Conservation (phyloP, 2,797 vertebrate genomes). For the Crotalus adamanteus region DNA sequence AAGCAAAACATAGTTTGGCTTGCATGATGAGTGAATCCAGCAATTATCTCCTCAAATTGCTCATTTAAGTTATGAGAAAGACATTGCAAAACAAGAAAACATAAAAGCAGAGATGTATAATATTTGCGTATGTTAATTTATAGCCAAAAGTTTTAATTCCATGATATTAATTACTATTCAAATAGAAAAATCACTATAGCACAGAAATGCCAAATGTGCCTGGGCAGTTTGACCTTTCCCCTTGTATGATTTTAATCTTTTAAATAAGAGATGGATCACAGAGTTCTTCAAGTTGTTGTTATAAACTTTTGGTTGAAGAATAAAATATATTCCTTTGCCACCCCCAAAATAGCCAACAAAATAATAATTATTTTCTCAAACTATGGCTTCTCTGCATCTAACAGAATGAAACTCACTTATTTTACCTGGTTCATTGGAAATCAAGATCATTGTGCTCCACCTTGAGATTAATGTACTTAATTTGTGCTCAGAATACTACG, state of each 20-base stretch:
- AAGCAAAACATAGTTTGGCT: background rate
- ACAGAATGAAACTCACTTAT: background rate
- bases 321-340: background rate
- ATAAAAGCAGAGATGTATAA: background rate
- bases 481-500: background rate
- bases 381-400: background rate
- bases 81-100: background rate
- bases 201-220: background rate
- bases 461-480: slow-evolving; percentile 1
- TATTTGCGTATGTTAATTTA: background rate
- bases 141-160: background rate
- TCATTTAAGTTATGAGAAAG: background rate
- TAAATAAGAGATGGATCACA: background rate
- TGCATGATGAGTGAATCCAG: background rate
- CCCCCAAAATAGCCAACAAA: background rate
- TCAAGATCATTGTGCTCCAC: background rate
- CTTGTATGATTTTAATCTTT: background rate
- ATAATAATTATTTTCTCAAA: background rate
- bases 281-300: background rate
- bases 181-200: background rate
- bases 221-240: background rate
- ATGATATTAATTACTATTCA: background rate
- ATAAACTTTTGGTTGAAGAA: background rate
- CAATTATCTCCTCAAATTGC: background rate
- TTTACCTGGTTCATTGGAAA: slow-evolving; percentile 10